Evolutionary conservation across 2,888 invertebrate genomes (phyloP), one percentile per base, ranked within the genome.

Genomic region (Acrobasis suavella): DNA sequence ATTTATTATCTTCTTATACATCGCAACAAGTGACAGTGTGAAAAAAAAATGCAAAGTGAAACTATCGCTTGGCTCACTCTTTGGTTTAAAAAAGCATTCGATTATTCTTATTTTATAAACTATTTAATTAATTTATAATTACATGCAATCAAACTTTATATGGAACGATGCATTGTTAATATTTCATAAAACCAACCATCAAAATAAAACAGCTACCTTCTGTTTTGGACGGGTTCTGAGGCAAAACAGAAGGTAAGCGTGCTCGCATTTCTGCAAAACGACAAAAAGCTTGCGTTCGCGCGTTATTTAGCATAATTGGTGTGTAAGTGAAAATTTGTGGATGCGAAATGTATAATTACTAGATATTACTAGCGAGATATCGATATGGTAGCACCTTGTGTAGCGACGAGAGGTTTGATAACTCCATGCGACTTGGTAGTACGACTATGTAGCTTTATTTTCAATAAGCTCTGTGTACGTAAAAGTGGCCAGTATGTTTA

Each of bases 301-400:
- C 56, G 56, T 46, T 56, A 8, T 42, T 63, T 59, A 66, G 64
- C 63, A 64, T 72, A 77, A 76, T 72, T 77, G 70, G 73, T 76
- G 77, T 73, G 77, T 79, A 80, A 81, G 79, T 82, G 81, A 82
- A 82, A 82, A 83, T 80, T 79, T 77, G 74, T 75, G 65, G 69
- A 73, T 69, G 73, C 75, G 72, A 76, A 73, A 70, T 72, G 69
- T 69, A 71, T 74, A 80, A 82, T 83, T 83, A 81, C 70, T 64
- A 69, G 80, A 82, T 80, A 81, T 76, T 73, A 72, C 73, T 9
- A 58, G 69, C 58, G 62, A 69, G 78, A 78, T 79, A 81, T 74
- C 72, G 70, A 73, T 74, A 69, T 82, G 74, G 66, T 65, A 71
- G 80, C 83, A 82, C 82, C 82, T 82, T 59, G 49, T 50, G 32